Evolutionary conservation across 64 coral and sea anemone genomes (phyloP).

Genomic region (Exaiptasia diaphana): DNA sequence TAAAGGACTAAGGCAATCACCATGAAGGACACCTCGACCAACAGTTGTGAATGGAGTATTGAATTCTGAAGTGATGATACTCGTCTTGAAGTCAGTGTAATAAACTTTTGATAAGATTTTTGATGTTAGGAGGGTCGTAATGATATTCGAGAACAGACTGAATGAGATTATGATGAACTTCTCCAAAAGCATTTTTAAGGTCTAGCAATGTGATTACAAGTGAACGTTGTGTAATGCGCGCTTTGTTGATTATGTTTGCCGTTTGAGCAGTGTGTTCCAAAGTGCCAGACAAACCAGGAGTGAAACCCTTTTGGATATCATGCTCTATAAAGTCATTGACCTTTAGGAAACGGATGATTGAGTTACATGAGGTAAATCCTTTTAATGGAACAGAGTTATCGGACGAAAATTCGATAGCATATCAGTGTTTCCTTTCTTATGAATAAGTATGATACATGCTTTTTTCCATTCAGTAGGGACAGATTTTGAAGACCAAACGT

Average conservation of each 20-base stretch:
- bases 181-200: conserved; percentile 1
- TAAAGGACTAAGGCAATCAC: conserved; percentile 36
- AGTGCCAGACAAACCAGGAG: too few species aligned
- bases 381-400: too few species aligned
- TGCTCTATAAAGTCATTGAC: too few species aligned
- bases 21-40: conserved; percentile 37
- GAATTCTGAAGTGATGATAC: conserved; percentile 12
- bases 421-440: too few species aligned
- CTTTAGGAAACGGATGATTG: too few species aligned
- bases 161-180: conserved; percentile 2
- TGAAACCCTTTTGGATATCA: too few species aligned
- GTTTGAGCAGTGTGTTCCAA: not conserved
- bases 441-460: too few species aligned
- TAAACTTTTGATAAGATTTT: not conserved
- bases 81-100: not conserved
- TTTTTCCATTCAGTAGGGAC: too few species aligned
- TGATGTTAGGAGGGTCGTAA: not conserved
- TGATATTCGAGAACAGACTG: not conserved
- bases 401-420: too few species aligned
- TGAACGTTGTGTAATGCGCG: not conserved
- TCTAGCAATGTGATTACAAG: not conserved
- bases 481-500: not conserved
- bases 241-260: too few species aligned
- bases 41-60: conserved; percentile 8
- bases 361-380: too few species aligned